Conservation (phyloP, 2,797 vertebrate genomes). For the Scarus forsteni region DNA sequence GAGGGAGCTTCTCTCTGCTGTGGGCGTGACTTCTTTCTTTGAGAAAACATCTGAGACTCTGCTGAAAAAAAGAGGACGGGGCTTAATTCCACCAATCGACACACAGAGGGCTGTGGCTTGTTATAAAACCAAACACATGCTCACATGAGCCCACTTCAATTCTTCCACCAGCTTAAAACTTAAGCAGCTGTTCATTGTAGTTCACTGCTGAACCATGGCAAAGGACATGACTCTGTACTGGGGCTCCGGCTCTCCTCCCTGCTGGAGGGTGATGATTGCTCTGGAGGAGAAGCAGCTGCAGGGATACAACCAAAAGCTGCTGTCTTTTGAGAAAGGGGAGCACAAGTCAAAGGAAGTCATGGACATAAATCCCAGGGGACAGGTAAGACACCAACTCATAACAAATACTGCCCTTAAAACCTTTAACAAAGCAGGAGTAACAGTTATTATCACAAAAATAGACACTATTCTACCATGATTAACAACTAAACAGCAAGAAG, state of each 20-base stretch:
- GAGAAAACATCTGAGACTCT: too few species aligned
- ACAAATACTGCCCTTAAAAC: too few species aligned
- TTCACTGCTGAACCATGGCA: conserved; percentile 52
- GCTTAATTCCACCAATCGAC: conserved; percentile 38
- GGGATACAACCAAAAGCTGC: conserved; percentile 64
- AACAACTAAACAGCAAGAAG: too few species aligned
- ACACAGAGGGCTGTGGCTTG: background rate
- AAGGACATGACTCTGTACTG: conserved; percentile 72
- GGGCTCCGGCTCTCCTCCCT: conserved; percentile 76
- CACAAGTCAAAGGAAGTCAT: conserved; percentile 74
- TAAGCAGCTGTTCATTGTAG: too few species aligned
- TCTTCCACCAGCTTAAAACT: background rate
- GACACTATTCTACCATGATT: background rate
- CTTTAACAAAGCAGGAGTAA: too few species aligned
- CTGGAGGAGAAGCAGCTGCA: conserved; percentile 80
- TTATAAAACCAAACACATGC: conserved; percentile 38
- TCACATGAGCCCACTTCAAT: background rate
- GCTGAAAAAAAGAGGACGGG: conserved; percentile 48
- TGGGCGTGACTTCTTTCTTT: too few species aligned
- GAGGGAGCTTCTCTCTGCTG: too few species aligned
- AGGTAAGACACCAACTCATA: conserved; percentile 50
- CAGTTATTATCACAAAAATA: background rate
- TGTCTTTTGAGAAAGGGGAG: conserved; percentile 70
- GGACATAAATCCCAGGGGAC: conserved; percentile 75
- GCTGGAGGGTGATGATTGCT: conserved; percentile 78